phyloP scores from a whole-genome alignment of 2,113 vertebrate species.

The Thryonomys swinderianus region DNA sequence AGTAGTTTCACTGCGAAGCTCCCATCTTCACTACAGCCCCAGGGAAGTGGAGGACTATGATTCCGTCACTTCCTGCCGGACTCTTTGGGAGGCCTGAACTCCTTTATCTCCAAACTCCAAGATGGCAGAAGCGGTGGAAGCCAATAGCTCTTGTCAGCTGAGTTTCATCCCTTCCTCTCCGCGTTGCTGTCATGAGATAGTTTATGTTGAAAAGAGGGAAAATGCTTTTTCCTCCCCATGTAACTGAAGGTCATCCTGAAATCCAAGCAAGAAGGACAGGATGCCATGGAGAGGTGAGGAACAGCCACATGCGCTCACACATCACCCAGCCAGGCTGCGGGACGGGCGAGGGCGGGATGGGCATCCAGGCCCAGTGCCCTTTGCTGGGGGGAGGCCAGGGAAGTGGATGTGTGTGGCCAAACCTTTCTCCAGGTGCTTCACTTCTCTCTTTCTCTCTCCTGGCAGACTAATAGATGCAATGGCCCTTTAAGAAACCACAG shows the following conservation, averaged over 20 bases:
- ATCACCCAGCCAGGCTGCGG: neutral
- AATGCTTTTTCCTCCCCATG: constrained; percentile 12
- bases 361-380: neutral
- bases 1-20: constrained; percentile 74
- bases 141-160: constrained; percentile 45
- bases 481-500: no score
- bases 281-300: neutral
- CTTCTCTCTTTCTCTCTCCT: no score
- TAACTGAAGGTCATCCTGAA: constrained; percentile 34
- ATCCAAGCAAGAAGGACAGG: neutral
- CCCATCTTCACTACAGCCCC: constrained; percentile 70
- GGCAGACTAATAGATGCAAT: no score
- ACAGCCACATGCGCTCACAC: neutral
- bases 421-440: no score
- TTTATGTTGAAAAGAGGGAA: constrained; percentile 27
- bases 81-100: constrained; percentile 72
- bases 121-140: constrained; percentile 19
- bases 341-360: neutral
- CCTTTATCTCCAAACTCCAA: constrained; percentile 65
- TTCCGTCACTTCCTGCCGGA: constrained; percentile 55
- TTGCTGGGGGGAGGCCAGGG: neutral
- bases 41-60: constrained; percentile 79
- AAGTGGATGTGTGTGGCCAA: neutral
- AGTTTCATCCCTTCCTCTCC: constrained; percentile 15
- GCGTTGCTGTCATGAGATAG: constrained; percentile 45